Evolutionary conservation across 2,113 vertebrate species (phyloP), one percentile per base, ranked within the genome.

Genomic region (Engraulis encrasicolus): DNA sequence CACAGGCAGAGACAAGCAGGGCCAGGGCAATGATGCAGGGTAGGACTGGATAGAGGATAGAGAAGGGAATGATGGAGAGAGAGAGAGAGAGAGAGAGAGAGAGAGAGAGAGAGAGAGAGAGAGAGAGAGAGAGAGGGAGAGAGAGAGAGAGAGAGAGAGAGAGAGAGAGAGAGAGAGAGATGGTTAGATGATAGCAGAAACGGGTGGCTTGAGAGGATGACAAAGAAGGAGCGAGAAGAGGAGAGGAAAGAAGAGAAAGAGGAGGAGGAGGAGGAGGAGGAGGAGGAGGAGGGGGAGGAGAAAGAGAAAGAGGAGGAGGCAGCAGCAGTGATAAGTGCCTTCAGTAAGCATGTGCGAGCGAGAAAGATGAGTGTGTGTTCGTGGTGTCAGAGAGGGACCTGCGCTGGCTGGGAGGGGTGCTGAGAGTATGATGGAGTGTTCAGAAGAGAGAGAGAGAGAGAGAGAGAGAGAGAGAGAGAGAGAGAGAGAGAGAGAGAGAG

Each of bases 371-470:
- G 80, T 87, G 89, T 86, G 54, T 87, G 88, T 83, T 81, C 78
- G 31, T 85, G 84, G 81, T 89, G 86, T 91, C 83, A 82, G 86
- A 77, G 82, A 50, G 12, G 83, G 83, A 34, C 81, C 37, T 77
- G 54, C 85, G 40, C 79, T 78, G 86, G 71, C 80, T 80, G 82
- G 61, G 80, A 36, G 34, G 52, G 74, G 77, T 31, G 37, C 17
- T 27, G 20, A 49, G 66, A 45, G 54, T 78, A 83, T 92, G 91
- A 93, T 91, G 88, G 90, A 92, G 90, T 89, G 82, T 84, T 66
- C 84, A 84, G 86, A 84, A 66, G 34, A 36, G 86, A n/a, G 40
- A 23, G 37, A 71, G 40, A 31, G 12, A 23, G 66, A 20, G 27
- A n/a, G 19, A 14, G 48, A 36, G 36, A 77, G 40, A 18, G 19